Conservation (phyloP, 2,797 vertebrate genomes). For the Enteromius thamalakanensis region DNA sequence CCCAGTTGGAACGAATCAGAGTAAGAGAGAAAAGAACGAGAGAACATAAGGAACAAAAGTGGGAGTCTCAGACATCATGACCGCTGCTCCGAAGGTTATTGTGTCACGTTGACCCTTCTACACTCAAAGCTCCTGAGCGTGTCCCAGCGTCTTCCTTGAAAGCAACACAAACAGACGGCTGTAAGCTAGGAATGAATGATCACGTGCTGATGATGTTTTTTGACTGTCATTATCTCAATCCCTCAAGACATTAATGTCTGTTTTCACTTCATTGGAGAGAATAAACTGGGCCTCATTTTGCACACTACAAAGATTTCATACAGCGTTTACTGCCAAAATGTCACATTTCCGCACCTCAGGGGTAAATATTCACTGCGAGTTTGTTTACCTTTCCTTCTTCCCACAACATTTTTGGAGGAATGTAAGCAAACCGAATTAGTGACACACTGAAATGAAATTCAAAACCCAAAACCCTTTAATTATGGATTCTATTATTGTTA, state of each 20-base stretch:
- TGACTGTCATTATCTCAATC: slow-evolving; percentile 19
- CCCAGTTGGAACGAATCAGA: slow-evolving; percentile 10
- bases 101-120: slow-evolving; percentile 23
- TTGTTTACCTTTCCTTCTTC: slow-evolving; percentile 19
- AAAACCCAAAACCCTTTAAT: background rate
- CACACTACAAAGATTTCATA: background rate
- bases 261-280: background rate
- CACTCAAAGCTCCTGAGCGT: background rate
- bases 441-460: background rate
- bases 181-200: background rate
- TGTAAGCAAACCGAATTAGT: background rate
- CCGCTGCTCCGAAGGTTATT: background rate
- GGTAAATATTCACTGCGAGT: background rate
- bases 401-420: slow-evolving; percentile 9
- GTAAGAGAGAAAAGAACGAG: slow-evolving; percentile 14
- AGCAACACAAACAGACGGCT: background rate
- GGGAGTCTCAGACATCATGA: slow-evolving; percentile 12
- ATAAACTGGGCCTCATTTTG: background rate
- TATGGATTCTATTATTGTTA: background rate
- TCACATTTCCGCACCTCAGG: background rate
- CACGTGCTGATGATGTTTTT: background rate
- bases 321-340: background rate
- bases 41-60: slow-evolving; percentile 21
- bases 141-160: slow-evolving; percentile 20
- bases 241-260: slow-evolving; percentile 1